Evolutionary conservation across 1,140 invertebrate species (phyloP).

Genomic region (Octopus bimaculoides): DNA sequence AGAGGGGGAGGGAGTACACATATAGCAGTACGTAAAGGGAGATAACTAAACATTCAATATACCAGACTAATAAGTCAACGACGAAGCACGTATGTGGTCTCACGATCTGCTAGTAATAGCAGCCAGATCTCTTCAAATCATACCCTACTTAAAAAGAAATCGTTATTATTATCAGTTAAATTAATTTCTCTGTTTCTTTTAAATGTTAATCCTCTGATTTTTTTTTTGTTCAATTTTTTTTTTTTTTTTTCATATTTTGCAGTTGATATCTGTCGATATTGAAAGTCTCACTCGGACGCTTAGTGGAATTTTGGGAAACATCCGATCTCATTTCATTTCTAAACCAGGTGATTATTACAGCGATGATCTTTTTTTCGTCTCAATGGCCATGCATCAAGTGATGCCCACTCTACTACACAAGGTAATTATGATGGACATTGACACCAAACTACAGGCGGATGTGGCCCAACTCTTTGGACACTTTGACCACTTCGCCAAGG

Average conservation of each 20-base stretch:
- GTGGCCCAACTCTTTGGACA: constrained; percentile 68
- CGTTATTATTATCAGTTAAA: constrained; percentile 2
- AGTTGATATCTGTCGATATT: constrained; percentile 67
- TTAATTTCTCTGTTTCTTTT: not conserved
- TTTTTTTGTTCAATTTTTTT: not conserved
- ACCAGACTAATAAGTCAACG: not conserved
- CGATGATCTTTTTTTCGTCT: constrained; percentile 79
- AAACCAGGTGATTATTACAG: constrained; percentile 79
- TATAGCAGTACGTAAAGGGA: too few relatives aligned
- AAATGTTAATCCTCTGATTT: constrained; percentile 14
- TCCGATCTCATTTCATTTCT: constrained; percentile 75
- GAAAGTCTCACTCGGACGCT: constrained; percentile 64
- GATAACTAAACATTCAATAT: too few relatives aligned
- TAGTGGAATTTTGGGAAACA: constrained; percentile 66
- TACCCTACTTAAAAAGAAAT: not conserved
- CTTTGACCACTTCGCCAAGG: constrained; percentile 66
- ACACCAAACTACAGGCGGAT: constrained; percentile 74
- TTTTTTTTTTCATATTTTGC: constrained; percentile 37
- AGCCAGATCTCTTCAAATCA: not conserved
- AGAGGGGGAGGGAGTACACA: too few relatives aligned
- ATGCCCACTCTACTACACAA: constrained; percentile 62
- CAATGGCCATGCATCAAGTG: constrained; percentile 72
- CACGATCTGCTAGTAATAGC: not conserved
- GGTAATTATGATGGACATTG: constrained; percentile 76
- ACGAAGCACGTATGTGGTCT: not conserved